A percentile compares a stretch with the other conserved stretches of the same genome.
Conservation (phyloP, 2,797 vertebrate genomes). For the Helicolenus hilgendorfi region DNA sequence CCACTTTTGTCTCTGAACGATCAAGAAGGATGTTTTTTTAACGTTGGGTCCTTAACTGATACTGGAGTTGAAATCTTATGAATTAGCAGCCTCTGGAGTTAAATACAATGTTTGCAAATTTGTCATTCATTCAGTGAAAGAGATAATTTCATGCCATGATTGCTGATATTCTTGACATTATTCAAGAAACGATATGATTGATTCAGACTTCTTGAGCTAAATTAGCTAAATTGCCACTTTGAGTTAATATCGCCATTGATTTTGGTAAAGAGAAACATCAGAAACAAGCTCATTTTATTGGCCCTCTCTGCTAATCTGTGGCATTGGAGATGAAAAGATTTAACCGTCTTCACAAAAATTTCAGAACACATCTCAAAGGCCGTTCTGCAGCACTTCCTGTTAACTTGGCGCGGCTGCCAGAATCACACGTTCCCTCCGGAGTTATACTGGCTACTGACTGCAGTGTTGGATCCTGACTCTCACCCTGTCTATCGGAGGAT, state of each 20-base stretch:
- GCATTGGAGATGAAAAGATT: slow-evolving; percentile 20
- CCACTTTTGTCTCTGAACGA: not conserved
- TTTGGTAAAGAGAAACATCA: slow-evolving; percentile 13
- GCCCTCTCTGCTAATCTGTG: not conserved
- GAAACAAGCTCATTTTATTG: not conserved
- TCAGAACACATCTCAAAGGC: not conserved
- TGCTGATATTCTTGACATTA: slow-evolving; percentile 16
- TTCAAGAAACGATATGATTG: slow-evolving; percentile 8
- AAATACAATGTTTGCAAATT: not conserved
- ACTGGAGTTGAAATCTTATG: not conserved
- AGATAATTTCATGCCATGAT: slow-evolving; percentile 7
- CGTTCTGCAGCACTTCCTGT: slow-evolving; percentile 17
- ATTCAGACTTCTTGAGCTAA: slow-evolving; percentile 34
- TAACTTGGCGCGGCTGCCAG: slow-evolving; percentile 33
- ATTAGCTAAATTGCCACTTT: slow-evolving; percentile 33
- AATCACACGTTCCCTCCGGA: slow-evolving; percentile 45
- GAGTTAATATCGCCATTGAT: slow-evolving; percentile 43
- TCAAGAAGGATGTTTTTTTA: not conserved
- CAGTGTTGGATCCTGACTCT: slow-evolving; percentile 50
- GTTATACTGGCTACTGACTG: slow-evolving; percentile 23
- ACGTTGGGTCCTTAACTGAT: not conserved
- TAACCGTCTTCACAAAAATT: not conserved
- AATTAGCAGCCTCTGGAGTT: not conserved
- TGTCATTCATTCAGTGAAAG: not conserved
- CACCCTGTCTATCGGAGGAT: slow-evolving; percentile 55